phyloP scores from a whole-genome alignment of 2,113 vertebrate species.

The Elaphurus davidianus region DNA sequence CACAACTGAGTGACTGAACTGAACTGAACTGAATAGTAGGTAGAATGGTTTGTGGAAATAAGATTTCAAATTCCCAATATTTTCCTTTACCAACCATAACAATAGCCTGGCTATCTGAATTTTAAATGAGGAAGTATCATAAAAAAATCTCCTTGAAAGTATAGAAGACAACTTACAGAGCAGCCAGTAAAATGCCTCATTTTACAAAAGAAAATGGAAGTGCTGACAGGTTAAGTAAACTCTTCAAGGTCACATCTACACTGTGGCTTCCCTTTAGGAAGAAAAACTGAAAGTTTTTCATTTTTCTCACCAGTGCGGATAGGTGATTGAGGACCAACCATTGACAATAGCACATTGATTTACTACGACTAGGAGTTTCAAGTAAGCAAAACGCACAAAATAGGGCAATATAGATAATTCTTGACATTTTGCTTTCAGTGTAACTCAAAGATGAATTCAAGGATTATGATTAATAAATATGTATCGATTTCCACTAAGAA shows the following conservation, averaged over 20 bases:
- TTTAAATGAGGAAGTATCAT: background rate
- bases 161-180: background rate
- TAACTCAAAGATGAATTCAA: slow-evolving; percentile 4
- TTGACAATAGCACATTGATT: background rate
- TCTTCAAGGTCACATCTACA: background rate
- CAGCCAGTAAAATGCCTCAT: background rate
- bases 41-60: background rate
- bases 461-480: background rate
- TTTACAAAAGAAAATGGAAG: background rate
- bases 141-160: background rate
- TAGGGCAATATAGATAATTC: background rate
- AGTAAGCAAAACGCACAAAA: background rate
- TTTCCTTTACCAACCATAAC: background rate
- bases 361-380: background rate
- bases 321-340: background rate
- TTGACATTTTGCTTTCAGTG: background rate
- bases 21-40: background rate
- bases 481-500: background rate
- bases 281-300: background rate
- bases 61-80: slow-evolving; percentile 9
- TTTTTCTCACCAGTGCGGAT: background rate
- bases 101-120: background rate
- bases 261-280: background rate
- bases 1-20: too few species aligned
- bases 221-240: background rate